Evolutionary conservation across 2,797 vertebrate genomes (phyloP), one percentile per base, ranked within the genome.

Genomic region (Ceryle rudis): DNA sequence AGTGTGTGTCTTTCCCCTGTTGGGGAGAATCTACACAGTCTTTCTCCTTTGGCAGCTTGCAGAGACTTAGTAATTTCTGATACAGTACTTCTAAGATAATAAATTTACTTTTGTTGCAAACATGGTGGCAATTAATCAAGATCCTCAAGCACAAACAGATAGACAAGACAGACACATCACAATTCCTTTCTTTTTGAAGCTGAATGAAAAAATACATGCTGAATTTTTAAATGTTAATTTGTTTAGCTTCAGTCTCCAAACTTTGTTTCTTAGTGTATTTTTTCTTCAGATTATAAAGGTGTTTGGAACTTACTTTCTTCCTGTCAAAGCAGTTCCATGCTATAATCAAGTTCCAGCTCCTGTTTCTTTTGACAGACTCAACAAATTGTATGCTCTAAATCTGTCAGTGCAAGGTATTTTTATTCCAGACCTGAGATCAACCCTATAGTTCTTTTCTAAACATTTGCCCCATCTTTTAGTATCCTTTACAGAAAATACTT

Each of bases 391-490:
- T 57, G 65, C 41, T 88, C 75, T 93, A 78, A 94, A 95, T 95
- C 79, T 97, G 79, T 88, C 90, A 94, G 22, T 11, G 61, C 7
- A 87, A 86, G 49, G 41, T 69, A 87, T 91, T 95, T 96, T 95
- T 91, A 88, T 91, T 93, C 47, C 69, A 93, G 84, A 73, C 52
- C 52, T 90, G 61, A 91, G 79, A 90, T 90, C 72, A 89, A 49
- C 33, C 12, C 41, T 37, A 14, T 28, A 93, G 75, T 29, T 39
- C 10, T 81, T 77, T 80, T 72, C 64, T 47, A 82, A 93, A 49
- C 9, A 65, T 82, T 91, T 81, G 60, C 16, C 11, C 41, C 31
- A 80, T 60, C 14, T 91, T 79, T 49, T 73, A 67, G 33, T 52
- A 67, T 41, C 44, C 57, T 60, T 33, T 54, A 70, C 21, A 3